Evolutionary conservation across 2,113 vertebrate genomes (phyloP).

Genomic region (Acrocephalus kingi): DNA sequence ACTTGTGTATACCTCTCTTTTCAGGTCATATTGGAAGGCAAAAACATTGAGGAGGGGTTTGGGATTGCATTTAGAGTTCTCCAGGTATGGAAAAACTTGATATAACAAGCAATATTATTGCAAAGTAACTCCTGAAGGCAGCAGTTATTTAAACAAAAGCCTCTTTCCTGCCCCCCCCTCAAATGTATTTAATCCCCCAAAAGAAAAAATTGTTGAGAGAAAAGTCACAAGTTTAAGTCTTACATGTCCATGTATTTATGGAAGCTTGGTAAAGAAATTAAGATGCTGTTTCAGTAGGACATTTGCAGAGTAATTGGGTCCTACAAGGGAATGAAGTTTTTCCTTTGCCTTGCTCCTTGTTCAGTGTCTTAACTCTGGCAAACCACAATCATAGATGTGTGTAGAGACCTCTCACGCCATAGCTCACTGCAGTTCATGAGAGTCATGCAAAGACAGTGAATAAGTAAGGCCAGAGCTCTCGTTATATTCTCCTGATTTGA

Average conservation of each 20-base stretch:
- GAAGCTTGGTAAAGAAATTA: background rate
- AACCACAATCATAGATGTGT: background rate
- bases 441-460: background rate
- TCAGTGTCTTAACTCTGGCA: background rate
- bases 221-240: background rate
- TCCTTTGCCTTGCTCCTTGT: background rate
- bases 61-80: conserved; percentile 96
- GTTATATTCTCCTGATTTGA: background rate
- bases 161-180: rapidly evolving
- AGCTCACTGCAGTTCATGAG: background rate
- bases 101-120: background rate
- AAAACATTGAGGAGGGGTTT: conserved; percentile 97
- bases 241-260: background rate
- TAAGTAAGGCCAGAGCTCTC: background rate
- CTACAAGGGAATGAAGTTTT: background rate
- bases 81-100: conserved; percentile 80
- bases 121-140: background rate
- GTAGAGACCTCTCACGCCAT: background rate
- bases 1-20: background rate
- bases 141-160: background rate
- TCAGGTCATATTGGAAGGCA: conserved; percentile 97
- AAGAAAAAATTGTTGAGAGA: background rate
- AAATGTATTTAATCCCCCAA: background rate
- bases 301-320: background rate
- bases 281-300: background rate